These are phyloP conservation scores for Nemurella pictetii DNA, from an alignment of 2,888 invertebrate genomes.

Conservation along the genomic window DNA sequence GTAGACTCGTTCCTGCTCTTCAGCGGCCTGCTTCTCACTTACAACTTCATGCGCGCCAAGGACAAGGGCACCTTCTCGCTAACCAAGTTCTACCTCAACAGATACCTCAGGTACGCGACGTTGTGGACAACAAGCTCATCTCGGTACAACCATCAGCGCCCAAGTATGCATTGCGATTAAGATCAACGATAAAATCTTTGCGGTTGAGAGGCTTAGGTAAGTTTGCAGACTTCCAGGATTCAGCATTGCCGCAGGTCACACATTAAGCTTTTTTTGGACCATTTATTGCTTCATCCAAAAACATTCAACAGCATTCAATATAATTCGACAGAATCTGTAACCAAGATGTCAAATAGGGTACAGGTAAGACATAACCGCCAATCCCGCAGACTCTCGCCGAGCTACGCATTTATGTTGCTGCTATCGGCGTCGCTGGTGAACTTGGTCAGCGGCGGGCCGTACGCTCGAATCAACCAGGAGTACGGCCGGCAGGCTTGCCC, in stretches of 20 bases:
- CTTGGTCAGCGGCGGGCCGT: background rate
- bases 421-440: background rate
- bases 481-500: background rate
- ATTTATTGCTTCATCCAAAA: too few relatives aligned
- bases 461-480: background rate
- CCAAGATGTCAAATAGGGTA: too few relatives aligned
- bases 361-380: too few relatives aligned
- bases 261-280: too few relatives aligned
- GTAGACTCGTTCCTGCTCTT: slow-evolving; percentile 16
- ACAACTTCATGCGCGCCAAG: background rate
- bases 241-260: too few relatives aligned
- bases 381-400: background rate
- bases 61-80: background rate
- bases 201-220: too few relatives aligned
- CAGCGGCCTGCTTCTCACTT: slow-evolving; percentile 4
- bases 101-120: background rate
- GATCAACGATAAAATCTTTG: too few relatives aligned
- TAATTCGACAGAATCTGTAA: too few relatives aligned
- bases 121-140: background rate
- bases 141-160: too few relatives aligned
- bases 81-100: background rate
- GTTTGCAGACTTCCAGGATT: too few relatives aligned
- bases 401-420: background rate
- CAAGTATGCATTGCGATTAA: too few relatives aligned
- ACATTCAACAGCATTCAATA: too few relatives aligned